Conservation (phyloP, 2,113 vertebrate species). For the Peromyscus maniculatus region DNA sequence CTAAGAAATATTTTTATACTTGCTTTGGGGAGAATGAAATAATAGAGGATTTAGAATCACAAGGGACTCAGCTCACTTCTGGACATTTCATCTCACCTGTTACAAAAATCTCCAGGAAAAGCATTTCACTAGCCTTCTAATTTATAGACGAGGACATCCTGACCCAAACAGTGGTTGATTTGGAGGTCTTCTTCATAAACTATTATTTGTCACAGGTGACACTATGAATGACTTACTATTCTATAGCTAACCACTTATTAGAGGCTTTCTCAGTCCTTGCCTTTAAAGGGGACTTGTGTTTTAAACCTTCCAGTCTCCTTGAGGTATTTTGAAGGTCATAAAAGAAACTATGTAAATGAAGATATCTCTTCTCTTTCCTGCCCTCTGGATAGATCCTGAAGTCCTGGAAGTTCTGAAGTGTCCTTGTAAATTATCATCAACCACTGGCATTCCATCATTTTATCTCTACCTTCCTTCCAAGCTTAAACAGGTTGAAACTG, state of each 20-base stretch:
- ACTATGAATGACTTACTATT: not conserved
- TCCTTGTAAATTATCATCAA: conserved; percentile 61
- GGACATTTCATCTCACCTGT: not conserved
- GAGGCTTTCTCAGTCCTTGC: not conserved
- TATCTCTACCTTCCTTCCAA: conserved; percentile 38
- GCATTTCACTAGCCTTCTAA: not conserved
- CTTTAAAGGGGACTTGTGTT: not conserved
- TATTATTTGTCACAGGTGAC: not conserved
- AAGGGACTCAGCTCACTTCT: not conserved
- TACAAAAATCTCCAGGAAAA: not conserved
- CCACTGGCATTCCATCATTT: conserved; percentile 4
- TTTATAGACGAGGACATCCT: not conserved
- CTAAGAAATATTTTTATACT: not conserved
- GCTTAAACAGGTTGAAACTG: conserved; percentile 59
- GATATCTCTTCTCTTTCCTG: conserved; percentile 50
- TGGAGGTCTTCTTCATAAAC: conserved; percentile 11
- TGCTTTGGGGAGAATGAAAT: not conserved
- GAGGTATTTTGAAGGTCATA: conserved; percentile 58
- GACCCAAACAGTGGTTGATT: not conserved
- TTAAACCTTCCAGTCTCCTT: not conserved
- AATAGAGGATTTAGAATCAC: not conserved
- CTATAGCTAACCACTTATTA: not conserved
- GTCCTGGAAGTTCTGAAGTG: not conserved
- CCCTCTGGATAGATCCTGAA: not conserved
- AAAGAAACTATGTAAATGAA: conserved; percentile 44